Conservation (phyloP, 2,888 invertebrate genomes). For the Tetrapedia diversipes region DNA sequence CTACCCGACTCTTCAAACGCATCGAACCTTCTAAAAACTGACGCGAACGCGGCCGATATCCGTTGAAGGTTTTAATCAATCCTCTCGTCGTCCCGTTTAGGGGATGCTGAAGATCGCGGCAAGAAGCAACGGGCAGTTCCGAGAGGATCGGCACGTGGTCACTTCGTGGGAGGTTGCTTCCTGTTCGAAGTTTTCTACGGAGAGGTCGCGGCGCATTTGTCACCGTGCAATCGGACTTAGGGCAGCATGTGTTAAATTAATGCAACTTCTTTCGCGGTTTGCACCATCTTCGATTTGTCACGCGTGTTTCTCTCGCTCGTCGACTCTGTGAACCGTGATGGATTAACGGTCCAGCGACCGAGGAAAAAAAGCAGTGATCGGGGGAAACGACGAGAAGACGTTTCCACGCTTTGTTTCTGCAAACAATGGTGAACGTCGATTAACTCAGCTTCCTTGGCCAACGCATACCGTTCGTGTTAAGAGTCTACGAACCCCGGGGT, state of each 20-base stretch:
- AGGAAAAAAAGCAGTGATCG: constrained; percentile 20
- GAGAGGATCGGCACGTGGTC: constrained; percentile 41
- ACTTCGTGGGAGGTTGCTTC: constrained; percentile 39
- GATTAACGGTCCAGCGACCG: constrained; percentile 64
- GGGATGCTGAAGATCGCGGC: neutral
- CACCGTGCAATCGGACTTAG: constrained; percentile 56
- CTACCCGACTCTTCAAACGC: neutral
- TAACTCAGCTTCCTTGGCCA: neutral
- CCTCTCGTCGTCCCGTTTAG: neutral
- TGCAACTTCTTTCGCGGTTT: constrained; percentile 64
- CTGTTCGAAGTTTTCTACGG: constrained; percentile 6
- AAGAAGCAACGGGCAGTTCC: neutral
- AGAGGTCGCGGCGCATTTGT: constrained; percentile 46
- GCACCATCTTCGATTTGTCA: constrained; percentile 69
- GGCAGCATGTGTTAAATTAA: constrained; percentile 64
- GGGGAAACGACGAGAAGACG: constrained; percentile 29
- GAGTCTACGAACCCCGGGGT: neutral
- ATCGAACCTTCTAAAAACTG: neutral
- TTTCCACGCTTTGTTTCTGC: constrained; percentile 23
- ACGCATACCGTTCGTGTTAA: constrained; percentile 10
- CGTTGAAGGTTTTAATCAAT: neutral
- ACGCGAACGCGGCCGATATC: no score
- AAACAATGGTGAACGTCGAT: constrained; percentile 14
- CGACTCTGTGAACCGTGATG: constrained; percentile 63
- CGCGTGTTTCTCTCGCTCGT: constrained; percentile 60